Evolutionary conservation across 2,113 vertebrate genomes (phyloP).

Genomic region (Corythornis madagascariensis): DNA sequence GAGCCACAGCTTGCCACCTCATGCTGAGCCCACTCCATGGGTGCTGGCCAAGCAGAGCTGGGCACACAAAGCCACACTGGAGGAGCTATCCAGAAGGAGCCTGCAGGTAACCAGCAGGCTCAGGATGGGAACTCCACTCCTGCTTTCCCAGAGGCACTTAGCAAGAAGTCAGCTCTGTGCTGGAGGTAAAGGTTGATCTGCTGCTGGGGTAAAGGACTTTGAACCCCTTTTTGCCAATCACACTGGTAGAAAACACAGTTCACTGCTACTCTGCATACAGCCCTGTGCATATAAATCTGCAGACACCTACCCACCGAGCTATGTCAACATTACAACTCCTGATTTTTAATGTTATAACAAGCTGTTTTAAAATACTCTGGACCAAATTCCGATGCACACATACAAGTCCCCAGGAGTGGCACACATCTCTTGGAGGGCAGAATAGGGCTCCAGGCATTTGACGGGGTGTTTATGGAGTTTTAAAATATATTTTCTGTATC

Average conservation of each 20-base stretch:
- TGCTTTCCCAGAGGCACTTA: neutral
- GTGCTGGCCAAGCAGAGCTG: neutral
- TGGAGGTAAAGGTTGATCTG: neutral
- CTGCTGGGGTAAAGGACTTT: neutral
- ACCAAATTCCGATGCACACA: conserved; percentile 5
- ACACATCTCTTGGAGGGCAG: neutral
- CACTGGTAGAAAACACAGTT: neutral
- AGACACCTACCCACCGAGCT: neutral
- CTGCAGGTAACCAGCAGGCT: neutral
- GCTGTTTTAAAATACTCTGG: conserved; percentile 33
- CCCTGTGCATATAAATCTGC: neutral
- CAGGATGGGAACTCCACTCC: neutral
- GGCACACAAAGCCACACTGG: neutral
- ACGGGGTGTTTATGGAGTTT: conserved; percentile 24
- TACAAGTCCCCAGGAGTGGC: neutral
- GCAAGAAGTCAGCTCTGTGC: neutral
- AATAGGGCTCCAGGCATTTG: neutral
- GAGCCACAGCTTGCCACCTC: neutral
- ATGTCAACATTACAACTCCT: neutral
- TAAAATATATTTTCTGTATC: conserved; percentile 48
- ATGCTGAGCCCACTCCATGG: neutral
- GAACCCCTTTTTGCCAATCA: neutral
- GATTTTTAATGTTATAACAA: conserved; percentile 8
- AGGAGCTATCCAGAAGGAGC: neutral
- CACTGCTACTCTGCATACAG: neutral